Evolutionary conservation across 1,140 invertebrate species (phyloP), one percentile per base, ranked within the genome.

Genomic region (Ips nitidus): DNA sequence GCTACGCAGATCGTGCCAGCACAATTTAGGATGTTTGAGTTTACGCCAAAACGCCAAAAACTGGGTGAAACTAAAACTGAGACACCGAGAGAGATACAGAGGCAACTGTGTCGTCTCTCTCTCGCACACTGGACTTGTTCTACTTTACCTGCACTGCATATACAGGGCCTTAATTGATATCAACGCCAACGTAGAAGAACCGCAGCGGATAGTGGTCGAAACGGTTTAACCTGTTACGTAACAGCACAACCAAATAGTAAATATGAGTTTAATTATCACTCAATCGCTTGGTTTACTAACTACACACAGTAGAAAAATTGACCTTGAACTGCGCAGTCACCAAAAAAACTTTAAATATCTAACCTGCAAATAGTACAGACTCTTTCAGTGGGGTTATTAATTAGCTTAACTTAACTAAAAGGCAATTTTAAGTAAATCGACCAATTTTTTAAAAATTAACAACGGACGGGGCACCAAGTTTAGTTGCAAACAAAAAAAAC

Each of bases 191-290:
- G 61, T 41, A 57, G 66, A 69, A 52, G 60, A 63, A 52, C 40
- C 52, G 68, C 68, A 58, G 60, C 42, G 45, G 68, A 63, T 63
- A 69, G 47, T 69, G 56, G 66, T 41, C 66, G 59, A 52, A 52
- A 67, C 41, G 50, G 52, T 52, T 61, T 53, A 55, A 70, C 68
- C 68, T 70, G 68, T 70, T 64, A 70, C 61, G 43, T 58, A 70
- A 70, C 68, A 59, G 59, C 66, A 69, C 66, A 69, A 69, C 66
- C 66, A 69, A 69, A 69, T 53, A 55, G 66, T 67, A 70, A 70
- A 70, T 70, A 62, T 69, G 59, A 70, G 68, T 70, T 63, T 70
- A 60, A 55, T 52, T 50, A 63, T 59, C 67, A 41, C 57, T 69
- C 67, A 63, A 69, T 61, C 39, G 41, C 43, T n/a, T 62, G 41